phyloP scores from a whole-genome alignment of 2,113 vertebrate species.

The Campylomormyrus tamandua region DNA sequence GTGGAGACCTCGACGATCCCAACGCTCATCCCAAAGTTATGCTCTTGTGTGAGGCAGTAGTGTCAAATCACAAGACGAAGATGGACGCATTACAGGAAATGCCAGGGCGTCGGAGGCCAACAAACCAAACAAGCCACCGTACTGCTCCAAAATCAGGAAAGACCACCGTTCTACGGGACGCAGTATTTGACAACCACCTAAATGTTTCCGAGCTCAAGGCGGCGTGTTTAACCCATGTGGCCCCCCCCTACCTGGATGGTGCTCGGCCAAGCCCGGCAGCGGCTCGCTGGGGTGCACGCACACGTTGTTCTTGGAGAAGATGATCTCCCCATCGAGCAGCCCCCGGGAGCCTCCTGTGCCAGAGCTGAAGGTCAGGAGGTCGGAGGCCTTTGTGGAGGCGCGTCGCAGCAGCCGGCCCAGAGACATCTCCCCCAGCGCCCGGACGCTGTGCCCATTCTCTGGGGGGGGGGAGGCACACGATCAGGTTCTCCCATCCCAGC shows the following conservation, averaged over 20 bases:
- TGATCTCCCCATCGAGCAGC: slow-evolving; percentile 79
- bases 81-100: too few species aligned
- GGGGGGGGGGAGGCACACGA: slow-evolving; percentile 24
- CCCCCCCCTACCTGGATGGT: slow-evolving; percentile 79
- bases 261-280: slow-evolving; percentile 76
- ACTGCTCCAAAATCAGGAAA: background rate
- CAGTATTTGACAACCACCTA: background rate
- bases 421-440: slow-evolving; percentile 73
- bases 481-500: background rate
- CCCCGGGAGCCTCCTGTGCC: slow-evolving; percentile 56
- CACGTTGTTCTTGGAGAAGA: slow-evolving; percentile 98
- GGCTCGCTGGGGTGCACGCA: slow-evolving; percentile 87
- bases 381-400: slow-evolving; percentile 88
- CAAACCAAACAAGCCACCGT: background rate
- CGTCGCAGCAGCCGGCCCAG: slow-evolving; percentile 94
- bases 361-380: slow-evolving; percentile 83
- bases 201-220: background rate
- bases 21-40: background rate
- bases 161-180: background rate
- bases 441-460: slow-evolving; percentile 80
- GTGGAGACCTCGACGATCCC: background rate
- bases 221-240: background rate
- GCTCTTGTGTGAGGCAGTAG: background rate
- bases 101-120: too few species aligned
- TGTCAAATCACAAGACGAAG: too few species aligned